phyloP scores from a whole-genome alignment of 2,888 invertebrate genomes.

The Tortricodes alternella region DNA sequence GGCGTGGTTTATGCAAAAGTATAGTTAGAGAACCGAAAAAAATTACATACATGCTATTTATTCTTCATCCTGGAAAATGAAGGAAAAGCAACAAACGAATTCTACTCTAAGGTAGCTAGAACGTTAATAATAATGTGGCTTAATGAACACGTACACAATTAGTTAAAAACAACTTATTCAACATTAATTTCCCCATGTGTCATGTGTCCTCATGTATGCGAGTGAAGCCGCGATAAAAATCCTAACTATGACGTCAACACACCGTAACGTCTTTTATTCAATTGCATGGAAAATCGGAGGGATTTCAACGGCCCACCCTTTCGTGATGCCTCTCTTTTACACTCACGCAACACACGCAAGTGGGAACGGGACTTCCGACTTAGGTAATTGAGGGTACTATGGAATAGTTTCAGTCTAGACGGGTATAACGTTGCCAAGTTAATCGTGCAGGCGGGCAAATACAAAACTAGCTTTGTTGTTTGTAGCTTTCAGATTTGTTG shows the following conservation, averaged over 20 bases:
- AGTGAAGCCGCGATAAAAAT: constrained; percentile 27
- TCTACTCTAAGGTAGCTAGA: no score
- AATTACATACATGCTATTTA: no score
- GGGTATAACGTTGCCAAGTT: constrained; percentile 21
- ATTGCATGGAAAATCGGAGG: constrained; percentile 33
- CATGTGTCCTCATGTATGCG: constrained; percentile 9
- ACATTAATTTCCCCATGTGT: background rate
- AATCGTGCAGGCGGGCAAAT: constrained; percentile 3
- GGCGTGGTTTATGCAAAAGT: no score
- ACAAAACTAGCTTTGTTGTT: background rate
- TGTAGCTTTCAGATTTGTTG: background rate
- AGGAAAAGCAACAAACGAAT: no score
- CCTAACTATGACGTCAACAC: constrained; percentile 32
- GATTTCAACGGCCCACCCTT: constrained; percentile 32
- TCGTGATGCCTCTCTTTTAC: constrained; percentile 13
- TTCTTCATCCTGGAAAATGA: no score
- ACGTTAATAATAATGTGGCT: no score
- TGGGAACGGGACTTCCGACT: constrained; percentile 19
- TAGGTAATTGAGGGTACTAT: constrained; percentile 32
- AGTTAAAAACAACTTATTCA: background rate
- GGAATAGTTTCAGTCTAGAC: constrained; percentile 32
- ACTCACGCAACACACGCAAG: constrained; percentile 2
- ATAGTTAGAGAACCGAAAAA: no score
- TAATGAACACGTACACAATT: no score
- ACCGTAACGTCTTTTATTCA: constrained; percentile 33